These are phyloP conservation scores for Catagonus wagneri DNA, from an alignment of 2,113 vertebrate species.

Conservation along the genomic window DNA sequence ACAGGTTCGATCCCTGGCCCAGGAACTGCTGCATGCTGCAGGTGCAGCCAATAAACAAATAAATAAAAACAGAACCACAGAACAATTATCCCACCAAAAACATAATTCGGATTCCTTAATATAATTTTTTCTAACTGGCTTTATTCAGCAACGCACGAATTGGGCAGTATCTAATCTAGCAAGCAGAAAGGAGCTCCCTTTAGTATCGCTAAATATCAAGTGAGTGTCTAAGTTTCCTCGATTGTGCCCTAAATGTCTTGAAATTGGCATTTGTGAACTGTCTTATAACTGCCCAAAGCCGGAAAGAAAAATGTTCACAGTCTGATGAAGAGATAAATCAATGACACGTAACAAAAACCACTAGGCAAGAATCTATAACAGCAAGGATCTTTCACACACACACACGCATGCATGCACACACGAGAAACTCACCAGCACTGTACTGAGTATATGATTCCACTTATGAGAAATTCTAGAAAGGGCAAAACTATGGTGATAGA, in stretches of 20 bases:
- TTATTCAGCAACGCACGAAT: neutral
- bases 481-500: neutral
- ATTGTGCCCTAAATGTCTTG: neutral
- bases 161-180: neutral
- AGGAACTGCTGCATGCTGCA: neutral
- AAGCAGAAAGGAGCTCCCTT: neutral
- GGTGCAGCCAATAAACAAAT: neutral
- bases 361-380: neutral
- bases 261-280: neutral
- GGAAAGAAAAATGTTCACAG: neutral
- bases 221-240: neutral
- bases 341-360: neutral
- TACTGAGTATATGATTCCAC: neutral
- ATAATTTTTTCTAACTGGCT: neutral
- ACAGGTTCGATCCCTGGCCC: neutral
- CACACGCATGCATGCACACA: neutral
- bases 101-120: neutral
- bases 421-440: neutral
- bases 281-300: neutral
- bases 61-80: neutral
- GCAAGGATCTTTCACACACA: neutral
- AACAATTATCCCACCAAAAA: neutral
- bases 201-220: neutral
- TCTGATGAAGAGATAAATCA: neutral
- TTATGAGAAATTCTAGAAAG: neutral